Conservation (phyloP, 2,113 vertebrate species). For the Erythrolamprus reginae region DNA sequence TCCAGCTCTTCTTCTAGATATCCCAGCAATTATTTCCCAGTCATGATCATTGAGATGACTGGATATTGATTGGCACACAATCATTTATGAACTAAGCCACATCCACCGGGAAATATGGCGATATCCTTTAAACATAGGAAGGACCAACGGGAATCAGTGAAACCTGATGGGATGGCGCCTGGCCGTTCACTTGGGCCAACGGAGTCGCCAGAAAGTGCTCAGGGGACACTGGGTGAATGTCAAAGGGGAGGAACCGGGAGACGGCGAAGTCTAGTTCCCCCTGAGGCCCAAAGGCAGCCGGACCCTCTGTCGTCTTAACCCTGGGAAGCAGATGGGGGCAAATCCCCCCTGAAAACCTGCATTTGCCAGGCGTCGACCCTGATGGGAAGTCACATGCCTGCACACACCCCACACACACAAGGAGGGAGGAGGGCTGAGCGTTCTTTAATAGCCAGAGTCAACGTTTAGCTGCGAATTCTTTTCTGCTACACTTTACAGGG, state of each 20-base stretch:
- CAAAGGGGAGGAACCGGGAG: not conserved
- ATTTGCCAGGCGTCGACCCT: not conserved
- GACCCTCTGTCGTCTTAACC: not conserved
- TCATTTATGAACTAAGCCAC: not conserved
- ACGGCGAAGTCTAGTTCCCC: not conserved
- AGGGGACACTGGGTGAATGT: conserved; percentile 2
- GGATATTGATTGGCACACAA: not conserved
- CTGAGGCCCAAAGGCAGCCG: not conserved
- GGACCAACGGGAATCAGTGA: not conserved
- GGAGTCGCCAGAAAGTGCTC: conserved; percentile 18
- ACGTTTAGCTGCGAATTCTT: conserved; percentile 28
- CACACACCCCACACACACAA: not conserved
- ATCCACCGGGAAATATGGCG: not conserved
- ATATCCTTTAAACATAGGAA: not conserved
- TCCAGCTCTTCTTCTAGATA: not conserved
- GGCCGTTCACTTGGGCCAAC: not conserved
- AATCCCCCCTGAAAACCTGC: not conserved
- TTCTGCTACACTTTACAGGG: conserved; percentile 15
- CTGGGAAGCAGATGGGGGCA: not conserved
- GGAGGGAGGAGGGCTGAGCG: conserved; percentile 22
- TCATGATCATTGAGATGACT: not conserved
- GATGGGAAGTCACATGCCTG: not conserved
- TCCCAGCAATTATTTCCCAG: not conserved
- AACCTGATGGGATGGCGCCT: not conserved
- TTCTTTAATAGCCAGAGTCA: conserved; percentile 29